Evolutionary conservation across 2,888 invertebrate genomes (phyloP).

Genomic region (Copidosoma aretas): DNA sequence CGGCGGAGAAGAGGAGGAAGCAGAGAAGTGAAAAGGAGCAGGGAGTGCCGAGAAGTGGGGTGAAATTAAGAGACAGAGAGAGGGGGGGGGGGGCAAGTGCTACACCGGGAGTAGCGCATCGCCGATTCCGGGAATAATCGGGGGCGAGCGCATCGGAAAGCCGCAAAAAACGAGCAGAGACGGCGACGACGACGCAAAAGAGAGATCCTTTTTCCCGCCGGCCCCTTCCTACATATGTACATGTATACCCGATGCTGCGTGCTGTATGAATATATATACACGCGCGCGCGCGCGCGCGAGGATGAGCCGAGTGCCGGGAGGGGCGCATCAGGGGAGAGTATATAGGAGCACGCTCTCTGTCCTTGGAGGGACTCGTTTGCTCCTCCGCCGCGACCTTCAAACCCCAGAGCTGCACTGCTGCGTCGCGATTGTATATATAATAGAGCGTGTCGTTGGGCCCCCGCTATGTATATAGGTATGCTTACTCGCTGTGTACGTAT

Average conservation of each 20-base stretch:
- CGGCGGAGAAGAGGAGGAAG: conserved; percentile 9
- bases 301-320: background rate
- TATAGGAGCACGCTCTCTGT: conserved; percentile 21
- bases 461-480: no score
- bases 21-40: background rate
- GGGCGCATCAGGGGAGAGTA: conserved; percentile 3
- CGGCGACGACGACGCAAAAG: background rate
- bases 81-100: background rate
- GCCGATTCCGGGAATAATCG: conserved; percentile 44
- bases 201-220: background rate
- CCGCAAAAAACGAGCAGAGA: background rate
- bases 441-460: no score
- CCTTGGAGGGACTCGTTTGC: conserved; percentile 38
- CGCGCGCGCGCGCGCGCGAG: background rate
- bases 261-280: no score
- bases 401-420: conserved; percentile 10
- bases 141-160: conserved; percentile 16
- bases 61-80: conserved; percentile 12
- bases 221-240: no score
- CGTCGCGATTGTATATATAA: no score
- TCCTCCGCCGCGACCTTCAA: conserved; percentile 26
- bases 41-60: background rate
- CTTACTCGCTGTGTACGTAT: no score
- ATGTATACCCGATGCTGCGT: no score
- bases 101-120: conserved; percentile 25